phyloP scores from a whole-genome alignment of 2,797 vertebrate species.

The Darevskia nairensis region DNA sequence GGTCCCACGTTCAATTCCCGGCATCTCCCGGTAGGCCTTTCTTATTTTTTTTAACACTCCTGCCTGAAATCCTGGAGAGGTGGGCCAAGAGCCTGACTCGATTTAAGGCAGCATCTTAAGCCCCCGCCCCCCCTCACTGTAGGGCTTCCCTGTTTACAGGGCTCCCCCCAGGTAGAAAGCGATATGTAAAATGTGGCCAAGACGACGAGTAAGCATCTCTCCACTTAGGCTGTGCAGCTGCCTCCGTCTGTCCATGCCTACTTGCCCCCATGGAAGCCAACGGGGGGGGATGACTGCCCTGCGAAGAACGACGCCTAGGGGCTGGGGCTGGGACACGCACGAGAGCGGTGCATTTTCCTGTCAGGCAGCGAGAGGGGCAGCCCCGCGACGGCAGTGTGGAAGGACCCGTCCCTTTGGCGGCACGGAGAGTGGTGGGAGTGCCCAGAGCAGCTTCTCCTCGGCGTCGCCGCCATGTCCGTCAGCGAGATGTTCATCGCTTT shows the following conservation, averaged over 20 bases:
- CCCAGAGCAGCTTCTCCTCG: neutral
- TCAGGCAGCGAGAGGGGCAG: constrained; percentile 21
- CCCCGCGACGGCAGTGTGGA: constrained; percentile 33
- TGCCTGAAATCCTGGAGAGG: too few relatives aligned
- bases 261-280: too few relatives aligned
- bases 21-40: too few relatives aligned
- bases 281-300: neutral
- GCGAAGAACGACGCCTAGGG: neutral
- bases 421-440: neutral
- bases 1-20: too few relatives aligned
- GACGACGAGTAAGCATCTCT: neutral
- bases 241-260: too few relatives aligned
- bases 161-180: neutral
- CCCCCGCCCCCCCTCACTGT: too few relatives aligned
- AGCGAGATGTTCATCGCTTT: constrained; percentile 93
- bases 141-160: neutral
- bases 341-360: neutral
- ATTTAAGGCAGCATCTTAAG: too few relatives aligned
- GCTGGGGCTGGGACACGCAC: neutral
- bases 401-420: constrained; percentile 15
- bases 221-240: too few relatives aligned
- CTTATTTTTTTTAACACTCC: too few relatives aligned
- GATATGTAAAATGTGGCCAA: neutral
- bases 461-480: constrained; percentile 85
- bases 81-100: too few relatives aligned